Conservation (phyloP, 2,113 vertebrate genomes). For the Lanius ludovicianus region DNA sequence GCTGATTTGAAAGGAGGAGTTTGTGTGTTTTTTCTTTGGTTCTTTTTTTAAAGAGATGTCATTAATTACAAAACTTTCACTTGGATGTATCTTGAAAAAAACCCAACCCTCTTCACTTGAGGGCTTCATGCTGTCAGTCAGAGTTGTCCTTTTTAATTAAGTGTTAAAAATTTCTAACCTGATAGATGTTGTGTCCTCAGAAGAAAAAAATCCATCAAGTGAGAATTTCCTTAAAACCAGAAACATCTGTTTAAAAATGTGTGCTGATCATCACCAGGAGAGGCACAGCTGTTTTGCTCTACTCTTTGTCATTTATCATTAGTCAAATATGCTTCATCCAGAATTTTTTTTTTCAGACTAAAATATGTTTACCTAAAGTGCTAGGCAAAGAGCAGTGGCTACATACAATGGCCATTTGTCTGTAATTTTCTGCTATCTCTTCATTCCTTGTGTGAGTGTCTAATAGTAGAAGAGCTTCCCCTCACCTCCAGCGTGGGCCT, state of each 20-base stretch:
- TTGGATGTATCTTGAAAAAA: neutral
- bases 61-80: neutral
- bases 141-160: neutral
- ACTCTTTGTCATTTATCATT: conserved; percentile 50
- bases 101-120: neutral
- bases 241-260: conserved; percentile 64
- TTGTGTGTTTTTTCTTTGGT: neutral
- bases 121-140: neutral
- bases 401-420: neutral
- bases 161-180: neutral
- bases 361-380: neutral
- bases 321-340: conserved; percentile 17
- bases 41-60: neutral
- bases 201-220: neutral
- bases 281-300: conserved; percentile 52
- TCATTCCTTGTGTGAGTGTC: fast-evolving
- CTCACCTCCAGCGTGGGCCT: neutral
- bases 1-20: neutral
- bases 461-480: neutral
- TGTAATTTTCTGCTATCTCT: neutral
- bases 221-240: conserved; percentile 46
- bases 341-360: neutral
- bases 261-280: conserved; percentile 41
- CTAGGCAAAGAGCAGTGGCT: neutral
- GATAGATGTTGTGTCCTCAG: neutral